Evolutionary conservation across 2,797 vertebrate genomes (phyloP).

Genomic region (Paratrypauchen microcephalus): DNA sequence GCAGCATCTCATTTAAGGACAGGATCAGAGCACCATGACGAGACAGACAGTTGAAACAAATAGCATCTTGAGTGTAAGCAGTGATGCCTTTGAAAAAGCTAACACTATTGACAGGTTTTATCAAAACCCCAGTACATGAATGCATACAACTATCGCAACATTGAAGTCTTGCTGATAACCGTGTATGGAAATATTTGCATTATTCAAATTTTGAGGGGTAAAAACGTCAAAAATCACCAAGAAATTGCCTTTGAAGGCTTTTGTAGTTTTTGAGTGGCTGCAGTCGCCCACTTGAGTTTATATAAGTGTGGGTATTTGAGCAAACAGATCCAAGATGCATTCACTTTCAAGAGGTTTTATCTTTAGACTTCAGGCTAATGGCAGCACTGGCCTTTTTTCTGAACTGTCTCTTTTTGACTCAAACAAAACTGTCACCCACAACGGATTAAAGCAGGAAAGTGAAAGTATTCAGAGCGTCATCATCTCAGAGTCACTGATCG

Average conservation of each 20-base stretch:
- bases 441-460: background rate
- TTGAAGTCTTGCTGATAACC: background rate
- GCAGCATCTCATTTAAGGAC: constrained; percentile 23
- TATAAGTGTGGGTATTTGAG: constrained; percentile 35
- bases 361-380: constrained; percentile 13
- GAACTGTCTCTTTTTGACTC: background rate
- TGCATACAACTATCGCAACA: background rate
- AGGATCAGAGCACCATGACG: constrained; percentile 30
- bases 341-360: constrained; percentile 20
- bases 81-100: constrained; percentile 3
- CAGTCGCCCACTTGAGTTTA: constrained; percentile 35
- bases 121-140: background rate
- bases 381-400: background rate
- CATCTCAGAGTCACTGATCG: background rate
- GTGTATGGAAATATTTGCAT: background rate
- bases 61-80: constrained; percentile 14
- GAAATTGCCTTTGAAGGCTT: constrained; percentile 24
- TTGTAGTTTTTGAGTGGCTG: constrained; percentile 30
- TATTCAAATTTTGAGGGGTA: background rate
- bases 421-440: background rate
- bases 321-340: constrained; percentile 26
- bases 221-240: constrained; percentile 24
- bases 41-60: constrained; percentile 33
- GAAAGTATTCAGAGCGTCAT: background rate
- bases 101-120: background rate